phyloP scores from a whole-genome alignment of 2,797 vertebrate genomes.

The Eidolon dupreanum region DNA sequence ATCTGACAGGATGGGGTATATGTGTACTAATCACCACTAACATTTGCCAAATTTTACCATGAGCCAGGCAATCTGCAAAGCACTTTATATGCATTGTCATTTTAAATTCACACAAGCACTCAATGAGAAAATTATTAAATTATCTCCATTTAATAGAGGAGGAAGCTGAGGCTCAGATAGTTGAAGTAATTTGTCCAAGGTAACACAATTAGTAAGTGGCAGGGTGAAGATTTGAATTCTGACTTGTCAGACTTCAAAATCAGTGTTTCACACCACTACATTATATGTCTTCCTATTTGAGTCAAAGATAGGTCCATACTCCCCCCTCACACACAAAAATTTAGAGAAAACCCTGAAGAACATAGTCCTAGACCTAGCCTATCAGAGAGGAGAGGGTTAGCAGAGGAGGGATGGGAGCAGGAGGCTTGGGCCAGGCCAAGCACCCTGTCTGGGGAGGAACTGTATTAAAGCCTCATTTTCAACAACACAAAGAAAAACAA shows the following conservation, averaged over 20 bases:
- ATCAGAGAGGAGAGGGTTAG: not conserved
- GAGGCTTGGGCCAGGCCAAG: not conserved
- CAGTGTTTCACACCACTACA: not conserved
- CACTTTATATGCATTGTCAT: not conserved
- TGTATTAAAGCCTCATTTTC: conserved; percentile 76
- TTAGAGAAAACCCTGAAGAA: not conserved
- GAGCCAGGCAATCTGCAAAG: not conserved
- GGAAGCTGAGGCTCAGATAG: conserved; percentile 40
- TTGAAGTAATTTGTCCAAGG: conserved; percentile 24
- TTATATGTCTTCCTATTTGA: not conserved
- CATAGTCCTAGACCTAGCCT: not conserved
- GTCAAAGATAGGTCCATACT: not conserved
- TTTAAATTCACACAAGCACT: conserved; percentile 34
- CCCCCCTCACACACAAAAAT: not conserved
- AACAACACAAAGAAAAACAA: conserved; percentile 81
- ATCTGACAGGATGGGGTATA: not conserved
- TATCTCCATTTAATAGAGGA: conserved; percentile 33
- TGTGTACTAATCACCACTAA: not conserved
- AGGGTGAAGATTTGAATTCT: conserved; percentile 35
- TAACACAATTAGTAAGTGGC: not conserved
- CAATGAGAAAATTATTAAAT: not conserved
- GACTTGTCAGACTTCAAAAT: not conserved
- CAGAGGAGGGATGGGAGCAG: not conserved
- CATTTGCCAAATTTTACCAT: not conserved
- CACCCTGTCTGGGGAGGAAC: conserved; percentile 50